These are phyloP conservation scores for Stratiomys singularior DNA, from an alignment of 2,888 invertebrate genomes.

Conservation along the genomic window DNA sequence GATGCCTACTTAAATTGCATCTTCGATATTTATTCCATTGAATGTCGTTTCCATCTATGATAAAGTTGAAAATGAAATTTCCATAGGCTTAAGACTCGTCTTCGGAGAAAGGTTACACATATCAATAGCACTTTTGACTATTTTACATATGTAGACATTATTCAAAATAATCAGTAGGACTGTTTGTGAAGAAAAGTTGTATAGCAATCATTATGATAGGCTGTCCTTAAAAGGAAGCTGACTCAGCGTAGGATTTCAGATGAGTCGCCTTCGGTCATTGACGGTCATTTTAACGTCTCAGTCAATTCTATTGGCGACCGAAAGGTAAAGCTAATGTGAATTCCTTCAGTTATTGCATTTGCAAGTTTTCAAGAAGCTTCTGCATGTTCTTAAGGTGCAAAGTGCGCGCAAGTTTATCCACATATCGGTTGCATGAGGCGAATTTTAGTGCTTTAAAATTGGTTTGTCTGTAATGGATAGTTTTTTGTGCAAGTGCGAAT, in stretches of 20 bases:
- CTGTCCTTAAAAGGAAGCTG: slow-evolving; percentile 25
- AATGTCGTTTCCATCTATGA: not conserved
- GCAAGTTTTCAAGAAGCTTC: no score
- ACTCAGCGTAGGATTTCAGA: slow-evolving; percentile 31
- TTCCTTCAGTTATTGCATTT: no score
- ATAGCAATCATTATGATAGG: not conserved
- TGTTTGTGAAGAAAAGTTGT: not conserved
- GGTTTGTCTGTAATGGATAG: no score
- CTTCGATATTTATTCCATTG: not conserved
- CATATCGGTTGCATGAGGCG: no score
- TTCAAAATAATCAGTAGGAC: not conserved
- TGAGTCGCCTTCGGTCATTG: slow-evolving; percentile 36
- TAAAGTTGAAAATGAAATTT: not conserved
- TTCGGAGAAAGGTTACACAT: not conserved
- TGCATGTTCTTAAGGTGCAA: no score
- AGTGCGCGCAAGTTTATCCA: no score
- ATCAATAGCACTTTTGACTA: no score
- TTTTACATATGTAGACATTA: no score
- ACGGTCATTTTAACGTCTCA: slow-evolving; percentile 9
- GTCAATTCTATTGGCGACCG: not conserved
- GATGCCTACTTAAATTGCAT: not conserved
- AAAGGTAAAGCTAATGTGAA: not conserved
- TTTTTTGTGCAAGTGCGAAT: no score
- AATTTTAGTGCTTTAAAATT: no score
- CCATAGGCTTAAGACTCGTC: slow-evolving; percentile 4